Evolutionary conservation across 2,888 invertebrate species (phyloP).

Genomic region (Nomada ferruginata): DNA sequence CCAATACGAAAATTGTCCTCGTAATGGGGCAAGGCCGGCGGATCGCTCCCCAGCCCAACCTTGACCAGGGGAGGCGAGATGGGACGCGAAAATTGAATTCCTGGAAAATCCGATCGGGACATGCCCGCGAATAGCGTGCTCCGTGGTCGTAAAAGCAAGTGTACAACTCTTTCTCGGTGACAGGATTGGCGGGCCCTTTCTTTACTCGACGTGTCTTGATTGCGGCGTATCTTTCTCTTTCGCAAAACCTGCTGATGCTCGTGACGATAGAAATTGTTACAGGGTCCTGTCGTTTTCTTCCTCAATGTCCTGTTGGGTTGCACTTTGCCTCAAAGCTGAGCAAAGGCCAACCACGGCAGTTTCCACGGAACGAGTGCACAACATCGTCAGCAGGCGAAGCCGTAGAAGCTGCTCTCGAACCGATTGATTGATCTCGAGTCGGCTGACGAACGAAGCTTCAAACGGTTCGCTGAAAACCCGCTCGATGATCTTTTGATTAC

Average conservation of each 20-base stretch:
- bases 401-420: conserved; percentile 9
- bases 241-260: not conserved
- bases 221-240: not conserved
- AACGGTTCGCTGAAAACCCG: not conserved
- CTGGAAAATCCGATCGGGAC: conserved; percentile 14
- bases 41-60: conserved; percentile 6
- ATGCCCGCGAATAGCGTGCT: conserved; percentile 9
- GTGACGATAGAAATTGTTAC: too few relatives aligned
- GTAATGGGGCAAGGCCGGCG: conserved; percentile 35
- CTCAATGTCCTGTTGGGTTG: too few relatives aligned
- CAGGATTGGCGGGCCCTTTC: not conserved
- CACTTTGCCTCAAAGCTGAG: not conserved
- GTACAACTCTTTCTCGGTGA: not conserved
- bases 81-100: conserved; percentile 44
- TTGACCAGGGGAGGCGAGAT: conserved; percentile 42
- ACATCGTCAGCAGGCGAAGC: not conserved
- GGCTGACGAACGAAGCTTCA: not conserved
- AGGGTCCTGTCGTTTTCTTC: too few relatives aligned
- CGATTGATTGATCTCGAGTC: conserved; percentile 28
- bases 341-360: not conserved
- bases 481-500: conserved; percentile 29
- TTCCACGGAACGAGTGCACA: not conserved
- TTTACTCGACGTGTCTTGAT: not conserved
- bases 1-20: conserved; percentile 23
- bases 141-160: not conserved